Conservation (phyloP, 2,888 invertebrate genomes). For the Scrobipalpa costella region DNA sequence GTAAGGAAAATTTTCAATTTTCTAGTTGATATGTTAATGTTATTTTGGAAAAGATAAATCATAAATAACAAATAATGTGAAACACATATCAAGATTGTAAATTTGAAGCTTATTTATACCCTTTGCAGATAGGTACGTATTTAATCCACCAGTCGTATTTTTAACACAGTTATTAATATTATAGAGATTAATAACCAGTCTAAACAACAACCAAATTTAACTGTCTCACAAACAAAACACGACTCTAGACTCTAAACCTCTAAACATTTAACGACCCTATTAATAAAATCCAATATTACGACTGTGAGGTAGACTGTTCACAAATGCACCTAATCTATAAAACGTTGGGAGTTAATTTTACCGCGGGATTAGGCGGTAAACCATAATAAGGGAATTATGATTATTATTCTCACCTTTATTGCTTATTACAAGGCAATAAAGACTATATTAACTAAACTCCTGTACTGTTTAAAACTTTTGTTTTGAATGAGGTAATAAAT, state of each 20-base stretch:
- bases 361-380: constrained; percentile 29
- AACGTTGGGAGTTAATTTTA: constrained; percentile 31
- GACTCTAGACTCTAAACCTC: background rate
- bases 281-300: constrained; percentile 1
- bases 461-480: background rate
- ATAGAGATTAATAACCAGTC: no score
- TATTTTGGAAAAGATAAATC: no score
- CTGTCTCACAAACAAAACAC: no score
- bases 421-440: constrained; percentile 21
- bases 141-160: no score
- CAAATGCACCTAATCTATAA: constrained; percentile 19
- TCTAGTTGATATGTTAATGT: no score
- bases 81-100: no score
- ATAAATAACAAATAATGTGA: no score
- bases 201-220: background rate
- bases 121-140: no score
- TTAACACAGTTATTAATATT: no score
- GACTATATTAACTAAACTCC: constrained; percentile 34
- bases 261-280: background rate
- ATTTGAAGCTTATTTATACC: no score
- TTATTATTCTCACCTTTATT: constrained; percentile 29
- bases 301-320: background rate
- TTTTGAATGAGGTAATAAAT: background rate
- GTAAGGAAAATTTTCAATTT: no score
- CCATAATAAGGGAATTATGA: constrained; percentile 24